These are phyloP conservation scores for Atherinosoma microstoma DNA, from an alignment of 2,797 vertebrate species.

Conservation along the genomic window DNA sequence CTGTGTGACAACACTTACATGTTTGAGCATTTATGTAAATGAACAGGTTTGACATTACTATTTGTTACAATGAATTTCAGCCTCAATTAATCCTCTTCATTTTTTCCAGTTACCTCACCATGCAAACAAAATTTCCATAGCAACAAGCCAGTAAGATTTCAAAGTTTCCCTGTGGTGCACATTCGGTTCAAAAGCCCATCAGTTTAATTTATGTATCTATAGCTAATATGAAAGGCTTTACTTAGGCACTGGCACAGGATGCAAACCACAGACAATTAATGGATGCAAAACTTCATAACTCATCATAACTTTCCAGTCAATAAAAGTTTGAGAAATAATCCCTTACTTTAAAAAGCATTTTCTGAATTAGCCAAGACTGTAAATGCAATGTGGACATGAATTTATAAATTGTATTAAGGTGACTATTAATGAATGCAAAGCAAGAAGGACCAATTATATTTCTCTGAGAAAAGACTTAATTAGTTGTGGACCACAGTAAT, in stretches of 20 bases:
- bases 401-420: neutral
- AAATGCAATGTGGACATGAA: no score
- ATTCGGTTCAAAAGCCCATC: neutral
- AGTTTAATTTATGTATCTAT: neutral
- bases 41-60: neutral
- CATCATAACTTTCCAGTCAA: neutral
- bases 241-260: neutral
- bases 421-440: neutral
- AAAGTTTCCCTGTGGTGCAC: conserved; percentile 5
- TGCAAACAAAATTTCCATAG: conserved; percentile 1
- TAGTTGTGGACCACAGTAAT: neutral
- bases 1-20: neutral
- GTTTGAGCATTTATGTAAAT: neutral
- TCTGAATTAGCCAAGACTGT: neutral
- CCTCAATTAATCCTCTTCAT: neutral
- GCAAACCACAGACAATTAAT: neutral
- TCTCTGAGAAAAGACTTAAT: neutral
- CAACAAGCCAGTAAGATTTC: neutral
- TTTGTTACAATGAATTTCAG: neutral
- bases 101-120: neutral
- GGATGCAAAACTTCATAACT: neutral
- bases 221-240: neutral
- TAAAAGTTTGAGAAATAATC: neutral
- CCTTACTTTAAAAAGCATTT: neutral
- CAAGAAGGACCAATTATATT: no score